Percentiles rank a stretch among this genome's conserved stretches.
Conservation (phyloP, 2,797 vertebrate genomes). For the Anableps anableps region DNA sequence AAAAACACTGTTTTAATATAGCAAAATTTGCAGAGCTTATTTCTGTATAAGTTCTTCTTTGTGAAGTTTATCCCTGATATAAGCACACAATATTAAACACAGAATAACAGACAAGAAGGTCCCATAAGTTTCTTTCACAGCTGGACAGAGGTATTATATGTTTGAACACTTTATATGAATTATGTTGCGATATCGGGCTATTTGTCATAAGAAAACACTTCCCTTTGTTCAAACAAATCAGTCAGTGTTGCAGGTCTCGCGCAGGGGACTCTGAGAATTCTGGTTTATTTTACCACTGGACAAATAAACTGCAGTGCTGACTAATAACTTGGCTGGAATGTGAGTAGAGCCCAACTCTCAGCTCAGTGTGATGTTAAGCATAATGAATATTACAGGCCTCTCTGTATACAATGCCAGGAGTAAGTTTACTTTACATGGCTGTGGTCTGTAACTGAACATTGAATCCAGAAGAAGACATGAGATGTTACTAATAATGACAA, state of each 20-base stretch:
- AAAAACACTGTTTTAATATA: background rate
- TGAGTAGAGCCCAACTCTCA: conserved; percentile 78
- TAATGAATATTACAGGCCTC: conserved; percentile 80
- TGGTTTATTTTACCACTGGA: conserved; percentile 92
- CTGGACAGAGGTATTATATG: conserved; percentile 77
- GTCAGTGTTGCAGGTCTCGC: conserved; percentile 75
- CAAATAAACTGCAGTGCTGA: conserved; percentile 95
- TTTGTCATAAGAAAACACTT: conserved; percentile 90
- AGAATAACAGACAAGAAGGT: conserved; percentile 8
- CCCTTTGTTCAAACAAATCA: conserved; percentile 91
- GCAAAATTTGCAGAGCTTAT: background rate
- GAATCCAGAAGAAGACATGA: conserved; percentile 64
- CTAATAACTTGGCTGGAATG: conserved; percentile 93
- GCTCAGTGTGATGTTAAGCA: conserved; percentile 78
- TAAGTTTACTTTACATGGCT: conserved; percentile 77
- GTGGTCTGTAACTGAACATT: conserved; percentile 67
- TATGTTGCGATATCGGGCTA: conserved; percentile 86
- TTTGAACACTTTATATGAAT: conserved; percentile 75
- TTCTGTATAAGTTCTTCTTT: background rate
- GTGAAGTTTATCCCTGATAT: background rate
- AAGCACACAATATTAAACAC: background rate
- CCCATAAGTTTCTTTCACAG: conserved; percentile 51
- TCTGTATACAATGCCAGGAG: conserved; percentile 70
- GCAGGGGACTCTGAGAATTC: conserved; percentile 73
- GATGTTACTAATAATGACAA: conserved; percentile 39